Base-by-base conservation (phyloP, 2,113 vertebrate genomes). In the Dipodomys spectabilis region DNA sequence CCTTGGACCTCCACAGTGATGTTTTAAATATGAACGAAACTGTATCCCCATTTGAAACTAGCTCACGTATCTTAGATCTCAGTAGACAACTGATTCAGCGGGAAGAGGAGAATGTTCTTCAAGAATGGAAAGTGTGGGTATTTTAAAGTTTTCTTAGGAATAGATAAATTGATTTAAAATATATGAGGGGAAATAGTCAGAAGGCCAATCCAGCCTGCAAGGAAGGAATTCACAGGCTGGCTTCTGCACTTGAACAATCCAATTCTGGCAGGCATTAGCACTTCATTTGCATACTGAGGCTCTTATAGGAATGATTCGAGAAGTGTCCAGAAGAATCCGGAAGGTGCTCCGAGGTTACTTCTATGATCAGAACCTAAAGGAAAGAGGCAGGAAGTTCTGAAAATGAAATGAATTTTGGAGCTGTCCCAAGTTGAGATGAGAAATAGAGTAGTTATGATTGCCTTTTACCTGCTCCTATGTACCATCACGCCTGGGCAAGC, bases 21-120 rank as follows among this genome's bases (percentile, higher is more conserved):
- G 9, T 60, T 82, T 68, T 78, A 74, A 39, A 22, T 27, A 7
- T 32, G 73, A 39, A 16, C 82, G 4, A 44, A 2, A 49, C 30
- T 39, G 96, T 69, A 83, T 32, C 67, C 75, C 69, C 82, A 20
- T 8, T 49, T 65, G 57, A 95, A 90, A 80, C 73, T 18, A 84
- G 86, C 57, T 94, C 75, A n/a, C 12, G 25, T 64, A 20, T 4
- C 95, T 92, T 93, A 57, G 5, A 78, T 69, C 8, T 64, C 9
- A 81, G 85, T 39, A 85, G 12, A 57, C 65, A 68, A 74, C 74
- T 84, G 28, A 71, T 49, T 87, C 16, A 9, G 1, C 13, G 11
- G 22, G n/a, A 22, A 44, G 7, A 28, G 20, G 4, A 16, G 19
- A 1, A 53, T 88, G 39, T 81, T 90, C 67, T 86, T 68, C 73